Percentiles rank a stretch among this genome's conserved stretches.
phyloP scores from a whole-genome alignment of 2,113 vertebrate species.

The Rhea pennata region DNA sequence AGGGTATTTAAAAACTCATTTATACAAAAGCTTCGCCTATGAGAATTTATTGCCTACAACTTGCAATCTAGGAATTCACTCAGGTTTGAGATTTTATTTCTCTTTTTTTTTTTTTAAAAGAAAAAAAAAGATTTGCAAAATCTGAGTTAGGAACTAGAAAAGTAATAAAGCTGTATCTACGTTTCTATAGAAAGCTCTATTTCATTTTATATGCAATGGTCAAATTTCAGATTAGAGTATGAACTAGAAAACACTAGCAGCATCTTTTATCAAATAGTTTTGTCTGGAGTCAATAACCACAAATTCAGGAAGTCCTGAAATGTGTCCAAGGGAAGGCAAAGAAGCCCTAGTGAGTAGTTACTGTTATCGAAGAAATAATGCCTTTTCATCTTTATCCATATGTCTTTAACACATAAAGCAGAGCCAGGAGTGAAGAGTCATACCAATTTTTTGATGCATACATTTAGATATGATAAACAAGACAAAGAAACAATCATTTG shows the following conservation, averaged over 20 bases:
- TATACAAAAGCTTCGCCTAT: accelerated
- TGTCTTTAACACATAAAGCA: not conserved
- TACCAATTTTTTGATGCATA: not conserved
- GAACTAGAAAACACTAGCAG: not conserved
- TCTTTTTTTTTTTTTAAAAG: not conserved
- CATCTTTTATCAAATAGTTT: not conserved
- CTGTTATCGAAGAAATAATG: not conserved
- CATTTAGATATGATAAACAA: not conserved
- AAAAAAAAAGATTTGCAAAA: not conserved
- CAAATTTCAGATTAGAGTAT: not conserved
- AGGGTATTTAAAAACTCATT: not conserved
- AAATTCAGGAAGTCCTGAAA: not conserved
- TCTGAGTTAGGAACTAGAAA: not conserved
- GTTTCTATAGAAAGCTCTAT: not conserved
- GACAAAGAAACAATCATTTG: not conserved
- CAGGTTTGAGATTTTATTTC: not conserved
- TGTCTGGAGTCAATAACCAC: not conserved
- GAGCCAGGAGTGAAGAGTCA: not conserved
- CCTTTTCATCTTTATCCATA: not conserved
- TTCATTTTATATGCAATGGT: not conserved
- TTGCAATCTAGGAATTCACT: not conserved
- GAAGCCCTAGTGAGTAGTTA: not conserved
- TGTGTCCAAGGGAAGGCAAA: not conserved
- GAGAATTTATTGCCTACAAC: not conserved
- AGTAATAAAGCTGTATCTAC: not conserved